Evolutionary conservation across 2,113 vertebrate species (phyloP), one percentile per base, ranked within the genome.

Genomic region (Cololabis saira): DNA sequence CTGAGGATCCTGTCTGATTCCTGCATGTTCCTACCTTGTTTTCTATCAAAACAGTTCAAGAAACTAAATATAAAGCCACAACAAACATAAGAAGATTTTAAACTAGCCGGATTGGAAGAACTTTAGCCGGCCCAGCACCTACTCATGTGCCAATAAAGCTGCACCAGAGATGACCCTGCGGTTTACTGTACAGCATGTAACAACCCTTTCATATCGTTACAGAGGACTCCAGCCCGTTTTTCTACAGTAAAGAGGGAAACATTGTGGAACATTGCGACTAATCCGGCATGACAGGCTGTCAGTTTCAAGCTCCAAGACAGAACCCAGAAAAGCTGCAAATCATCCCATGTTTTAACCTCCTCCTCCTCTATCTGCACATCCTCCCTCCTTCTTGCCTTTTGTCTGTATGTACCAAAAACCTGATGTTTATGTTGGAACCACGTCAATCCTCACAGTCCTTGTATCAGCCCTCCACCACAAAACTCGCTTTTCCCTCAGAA

Each of bases 211-310:
- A 37, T 37, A 82, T 60, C 72, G 74, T 83, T 76, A 49, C 61
- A 64, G 62, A 67, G 75, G 80, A 85, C 73, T 69, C 66, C 61
- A n/a, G 52, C 6, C 67, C 54, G 37, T 56, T 76, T 56, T 76
- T 49, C 59, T 79, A 69, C 81, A 86, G 82, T 86, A 71, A 65
- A 84, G 87, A 81, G 78, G 79, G 70, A 87, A 87, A 84, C 76
- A 74, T 85, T 81, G 85, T 77, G 80, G 65, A 89, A 79, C 56
- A 24, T 71, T 82, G 65, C 2, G 17, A 58, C 82, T 89, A 91
- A 93, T 90, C 80, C 65, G 61, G 72, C 84, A 70, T 81, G 86
- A 84, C 90, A 91, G 84, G 80, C 77, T 83, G 83, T 89, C 87
- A 82, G 85, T 87, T 82, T 66, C 80, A 71, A 76, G 79, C 67